Conservation (phyloP, 2,113 vertebrate genomes). For the Trogon melanurus region DNA sequence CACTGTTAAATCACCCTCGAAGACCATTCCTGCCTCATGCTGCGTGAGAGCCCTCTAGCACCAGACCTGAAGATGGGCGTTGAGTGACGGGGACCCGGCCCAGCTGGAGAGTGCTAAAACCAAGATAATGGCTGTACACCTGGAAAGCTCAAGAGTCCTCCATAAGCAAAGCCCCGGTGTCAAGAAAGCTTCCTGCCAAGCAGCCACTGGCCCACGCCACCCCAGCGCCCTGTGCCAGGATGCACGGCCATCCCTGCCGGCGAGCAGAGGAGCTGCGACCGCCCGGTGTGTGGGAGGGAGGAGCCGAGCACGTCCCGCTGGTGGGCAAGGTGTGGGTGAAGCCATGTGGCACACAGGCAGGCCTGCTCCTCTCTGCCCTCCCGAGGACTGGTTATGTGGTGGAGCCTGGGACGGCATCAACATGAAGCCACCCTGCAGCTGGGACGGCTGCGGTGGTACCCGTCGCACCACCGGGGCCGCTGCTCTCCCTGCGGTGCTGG, state of each 20-base stretch:
- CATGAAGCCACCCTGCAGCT: background rate
- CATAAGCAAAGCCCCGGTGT: background rate
- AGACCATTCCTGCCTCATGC: slow-evolving; percentile 62
- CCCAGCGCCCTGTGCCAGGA: background rate
- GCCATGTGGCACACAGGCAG: accelerated
- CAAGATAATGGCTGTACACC: background rate
- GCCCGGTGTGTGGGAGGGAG: background rate
- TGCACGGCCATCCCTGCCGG: accelerated
- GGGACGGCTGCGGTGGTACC: accelerated
- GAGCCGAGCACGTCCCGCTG: background rate
- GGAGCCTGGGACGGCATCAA: accelerated
- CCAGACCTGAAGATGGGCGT: background rate
- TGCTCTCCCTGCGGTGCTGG: background rate
- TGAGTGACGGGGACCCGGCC: background rate
- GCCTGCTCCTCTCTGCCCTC: background rate
- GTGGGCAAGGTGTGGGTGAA: background rate
- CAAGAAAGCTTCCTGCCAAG: slow-evolving; percentile 14
- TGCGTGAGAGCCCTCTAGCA: background rate
- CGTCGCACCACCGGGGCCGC: background rate
- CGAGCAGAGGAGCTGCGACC: background rate
- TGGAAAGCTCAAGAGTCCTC: background rate
- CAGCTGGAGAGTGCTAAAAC: background rate
- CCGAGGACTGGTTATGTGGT: accelerated
- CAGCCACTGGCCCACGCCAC: background rate
- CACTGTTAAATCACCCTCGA: slow-evolving; percentile 20